A percentile compares a stretch with the other conserved stretches of the same genome.
Conservation (phyloP, 2,113 vertebrate species). For the Podarcis cretensis region DNA sequence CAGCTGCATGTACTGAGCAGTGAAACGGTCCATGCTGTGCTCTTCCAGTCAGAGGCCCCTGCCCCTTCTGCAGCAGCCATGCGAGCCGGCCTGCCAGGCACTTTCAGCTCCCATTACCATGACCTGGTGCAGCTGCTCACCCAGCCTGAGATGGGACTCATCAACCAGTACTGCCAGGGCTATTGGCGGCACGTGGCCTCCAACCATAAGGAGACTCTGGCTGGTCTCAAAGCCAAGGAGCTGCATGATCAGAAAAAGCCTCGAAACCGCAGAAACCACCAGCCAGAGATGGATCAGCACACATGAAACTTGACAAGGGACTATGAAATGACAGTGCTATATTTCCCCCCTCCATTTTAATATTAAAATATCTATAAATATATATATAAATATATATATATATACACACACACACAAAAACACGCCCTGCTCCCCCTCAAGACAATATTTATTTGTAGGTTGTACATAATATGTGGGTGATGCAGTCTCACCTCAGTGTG, state of each 20-base stretch:
- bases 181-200: slow-evolving; percentile 90
- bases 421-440: slow-evolving; percentile 49
- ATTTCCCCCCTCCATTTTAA: slow-evolving; percentile 78
- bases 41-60: slow-evolving; percentile 83
- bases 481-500: background rate
- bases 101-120: slow-evolving; percentile 87
- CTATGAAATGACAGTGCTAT: slow-evolving; percentile 71
- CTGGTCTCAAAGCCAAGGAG: slow-evolving; percentile 87
- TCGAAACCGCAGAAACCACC: slow-evolving; percentile 94
- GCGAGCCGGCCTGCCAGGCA: slow-evolving; percentile 72
- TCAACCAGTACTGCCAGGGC: slow-evolving; percentile 98
- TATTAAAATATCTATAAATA: slow-evolving; percentile 83
- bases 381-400: slow-evolving; percentile 70
- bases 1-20: slow-evolving; percentile 91
- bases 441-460: slow-evolving; percentile 92
- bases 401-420: background rate
- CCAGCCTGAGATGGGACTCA: slow-evolving; percentile 96
- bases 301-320: slow-evolving; percentile 84
- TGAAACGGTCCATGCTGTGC: slow-evolving; percentile 87
- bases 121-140: slow-evolving; percentile 96
- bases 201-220: slow-evolving; percentile 78
- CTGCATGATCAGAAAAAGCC: slow-evolving; percentile 95
- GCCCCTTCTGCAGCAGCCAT: slow-evolving; percentile 53
- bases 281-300: slow-evolving; percentile 81
- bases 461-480: slow-evolving; percentile 81